These are phyloP conservation scores for Eleutherodactylus coqui DNA, from an alignment of 2,797 vertebrate species.

Conservation along the genomic window DNA sequence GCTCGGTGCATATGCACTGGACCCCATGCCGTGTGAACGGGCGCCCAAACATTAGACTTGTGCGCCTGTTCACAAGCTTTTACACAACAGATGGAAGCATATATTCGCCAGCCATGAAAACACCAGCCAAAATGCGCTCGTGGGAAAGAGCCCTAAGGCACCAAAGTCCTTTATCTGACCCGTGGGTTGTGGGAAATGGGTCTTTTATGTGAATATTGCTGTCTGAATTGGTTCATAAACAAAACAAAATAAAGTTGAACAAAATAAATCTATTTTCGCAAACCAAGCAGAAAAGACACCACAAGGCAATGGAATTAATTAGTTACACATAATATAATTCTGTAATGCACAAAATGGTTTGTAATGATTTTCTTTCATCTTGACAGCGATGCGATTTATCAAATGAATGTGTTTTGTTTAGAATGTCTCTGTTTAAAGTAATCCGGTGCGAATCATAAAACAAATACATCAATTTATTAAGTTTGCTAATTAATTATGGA, in stretches of 20 bases:
- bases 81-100: too few relatives aligned
- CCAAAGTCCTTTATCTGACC: background rate
- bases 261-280: slow-evolving; percentile 9
- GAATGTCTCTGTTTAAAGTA: slow-evolving; percentile 17
- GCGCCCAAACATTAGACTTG: too few relatives aligned
- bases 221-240: background rate
- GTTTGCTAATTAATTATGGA: slow-evolving; percentile 6
- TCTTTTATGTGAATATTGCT: background rate
- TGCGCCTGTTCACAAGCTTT: too few relatives aligned
- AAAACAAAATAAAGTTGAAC: background rate
- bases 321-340: slow-evolving; percentile 34
- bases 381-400: slow-evolving; percentile 13
- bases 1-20: too few relatives aligned
- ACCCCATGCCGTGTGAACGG: too few relatives aligned
- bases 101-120: too few relatives aligned
- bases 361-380: slow-evolving; percentile 33
- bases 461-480: slow-evolving; percentile 8
- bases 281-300: background rate
- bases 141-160: too few relatives aligned
- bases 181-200: background rate
- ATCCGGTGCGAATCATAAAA: background rate
- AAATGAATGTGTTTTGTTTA: slow-evolving; percentile 20
- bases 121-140: too few relatives aligned
- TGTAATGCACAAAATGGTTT: background rate
- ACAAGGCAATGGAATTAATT: slow-evolving; percentile 22